Base-by-base conservation (phyloP, 2,888 invertebrate genomes). In the Epirrhoe alternata region DNA sequence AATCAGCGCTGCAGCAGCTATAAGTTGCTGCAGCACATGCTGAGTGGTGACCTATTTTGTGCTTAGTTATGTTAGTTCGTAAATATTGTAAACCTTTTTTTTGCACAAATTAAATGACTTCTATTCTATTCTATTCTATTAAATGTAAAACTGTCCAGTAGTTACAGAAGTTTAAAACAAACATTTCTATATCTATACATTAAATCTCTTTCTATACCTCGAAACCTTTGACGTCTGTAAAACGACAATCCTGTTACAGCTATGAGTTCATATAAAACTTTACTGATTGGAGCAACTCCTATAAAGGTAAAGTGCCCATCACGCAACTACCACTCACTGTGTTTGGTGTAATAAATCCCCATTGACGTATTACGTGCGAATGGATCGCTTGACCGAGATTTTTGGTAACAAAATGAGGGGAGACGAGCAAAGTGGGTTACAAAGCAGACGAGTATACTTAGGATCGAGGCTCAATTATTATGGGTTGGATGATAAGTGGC, bases 371-470 rank as follows among this genome's bases (percentile, higher is more conserved):
- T 64, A 64, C 68, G 56, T 64, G 63, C 51, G 64, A 64, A 68
- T 61, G 57, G 64, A 60, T 35, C 64, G 57, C 64, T 68, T 68
- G 68, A 64, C 64, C 68, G 68, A 68, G 61, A 68, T 68, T 68
- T 60, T 64, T 50, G 61, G 64, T 56, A 68, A 62, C 62, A 49
- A 60, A 69, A 65, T 61, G 55, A 58, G 68, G 33, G 38, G 42
- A 33, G 30, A 57, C 33, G 8, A 14, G 35, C 33, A 45, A 63
- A 67, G 50, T 63, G 47, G 62, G 66, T 59, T 67, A 59, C 62
- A 45, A 57, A 61, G 51, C 56, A 60, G 42, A 52, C 56, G 53
- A 55, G 62, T 63, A 54, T 61, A 57, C 61, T 61, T 35, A 38
- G 54, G 47, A 59, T 63, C 6, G 33, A 58, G 51, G 35, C 52